Base-by-base conservation (phyloP, 2,888 invertebrate genomes). In the Tetranychus piercei region DNA sequence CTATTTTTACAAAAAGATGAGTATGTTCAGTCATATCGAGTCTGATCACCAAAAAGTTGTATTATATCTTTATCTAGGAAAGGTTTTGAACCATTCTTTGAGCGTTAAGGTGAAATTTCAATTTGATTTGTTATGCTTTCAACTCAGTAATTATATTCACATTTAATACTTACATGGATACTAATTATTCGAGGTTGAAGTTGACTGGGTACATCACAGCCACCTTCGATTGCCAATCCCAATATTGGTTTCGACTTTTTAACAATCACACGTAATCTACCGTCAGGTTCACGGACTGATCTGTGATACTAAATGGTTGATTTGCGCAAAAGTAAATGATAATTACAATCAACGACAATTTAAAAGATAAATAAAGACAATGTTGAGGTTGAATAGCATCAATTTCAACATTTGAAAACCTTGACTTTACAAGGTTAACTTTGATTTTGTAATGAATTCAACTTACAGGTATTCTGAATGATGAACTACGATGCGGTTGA, bases 181-280 rank as follows among this genome's bases (percentile, higher is more conserved):
- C 93, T 94, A 81, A 95, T 94, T 81, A 96, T 94, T 82, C 94
- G 87, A 74, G 95, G 95, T 81, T 94, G 86, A 75, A 92, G 91
- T 84, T 95, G 94, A 81, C 91, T 90, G 8, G 76, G 71, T 71
- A 95, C 95, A 83, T 96, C 94, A 80, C 92, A 91, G 77, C 96
- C 96, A 77, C 96, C 96, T 85, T 95, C 95, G 81, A 96, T 95
- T 78, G 94, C 95, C 81, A 96, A 92, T 79, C 96, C 95, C 80
- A 96, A 87, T 81, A 92, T 92, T 73, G 94, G 91, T 84, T 93
- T 93, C 75, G 90, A 91, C 85, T 95, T 95, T 84, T 90, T 90
- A 79, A 95, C 91, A 79, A 89, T 89, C 80, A 94, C 89, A 82
- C 91, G 87, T 80, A 92, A 78, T 66, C 78, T 74, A 7, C 78